phyloP scores from a whole-genome alignment of 2,888 invertebrate species.

The Coelinius sp. region DNA sequence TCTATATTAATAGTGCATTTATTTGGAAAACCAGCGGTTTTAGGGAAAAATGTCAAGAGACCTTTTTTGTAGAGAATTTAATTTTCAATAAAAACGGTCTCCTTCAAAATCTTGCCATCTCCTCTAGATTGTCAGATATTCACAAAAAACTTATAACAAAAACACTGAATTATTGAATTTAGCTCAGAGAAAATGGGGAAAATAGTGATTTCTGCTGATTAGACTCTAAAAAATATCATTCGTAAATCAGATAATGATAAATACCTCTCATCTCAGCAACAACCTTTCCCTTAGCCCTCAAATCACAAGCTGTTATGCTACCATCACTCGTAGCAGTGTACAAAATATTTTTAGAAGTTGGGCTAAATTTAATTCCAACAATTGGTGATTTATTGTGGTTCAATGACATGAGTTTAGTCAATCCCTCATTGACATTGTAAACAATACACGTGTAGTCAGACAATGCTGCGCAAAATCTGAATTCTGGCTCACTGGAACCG shows the following conservation, averaged over 20 bases:
- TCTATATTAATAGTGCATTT: no score
- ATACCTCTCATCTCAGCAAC: conserved; percentile 70
- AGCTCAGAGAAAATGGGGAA: conserved; percentile 38
- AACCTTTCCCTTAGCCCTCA: conserved; percentile 72
- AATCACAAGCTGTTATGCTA: conserved; percentile 76
- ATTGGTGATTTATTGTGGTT: conserved; percentile 72
- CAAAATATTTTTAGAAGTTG: conserved; percentile 74
- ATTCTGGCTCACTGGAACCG: conserved; percentile 61
- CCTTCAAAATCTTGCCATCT: no score
- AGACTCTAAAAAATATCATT: no score
- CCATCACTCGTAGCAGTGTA: conserved; percentile 76
- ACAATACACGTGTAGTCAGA: conserved; percentile 72
- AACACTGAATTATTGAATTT: conserved; percentile 47
- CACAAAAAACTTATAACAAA: conserved; percentile 70
- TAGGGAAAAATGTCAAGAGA: no score
- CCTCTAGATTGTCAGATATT: no score
- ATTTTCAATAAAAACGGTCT: no score
- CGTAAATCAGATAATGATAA: no score
- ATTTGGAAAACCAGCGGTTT: no score
- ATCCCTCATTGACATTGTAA: conserved; percentile 70
- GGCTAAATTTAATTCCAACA: conserved; percentile 76
- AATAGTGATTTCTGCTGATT: neutral
- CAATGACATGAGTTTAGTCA: conserved; percentile 67
- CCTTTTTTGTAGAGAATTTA: no score
- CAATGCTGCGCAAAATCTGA: conserved; percentile 71